Evolutionary conservation across 2,888 invertebrate genomes (phyloP).

Genomic region (Drosophila mimetica): DNA sequence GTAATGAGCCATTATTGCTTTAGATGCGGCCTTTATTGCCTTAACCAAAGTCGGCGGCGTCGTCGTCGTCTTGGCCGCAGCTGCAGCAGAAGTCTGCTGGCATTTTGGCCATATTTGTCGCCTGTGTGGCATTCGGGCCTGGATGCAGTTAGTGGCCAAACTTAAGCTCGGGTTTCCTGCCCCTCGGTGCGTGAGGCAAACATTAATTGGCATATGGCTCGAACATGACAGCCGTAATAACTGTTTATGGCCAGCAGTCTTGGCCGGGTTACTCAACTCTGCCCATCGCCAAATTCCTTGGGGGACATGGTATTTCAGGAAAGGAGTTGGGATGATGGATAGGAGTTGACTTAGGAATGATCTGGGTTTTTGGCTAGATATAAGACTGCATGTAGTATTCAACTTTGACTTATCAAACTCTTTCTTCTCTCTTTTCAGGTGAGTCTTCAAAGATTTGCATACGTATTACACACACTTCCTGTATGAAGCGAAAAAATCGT

Average conservation of each 20-base stretch:
- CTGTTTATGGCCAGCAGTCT: conserved; percentile 44
- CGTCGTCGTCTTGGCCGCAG: conserved; percentile 18
- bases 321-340: conserved; percentile 5
- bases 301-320: not conserved
- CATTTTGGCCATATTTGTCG: conserved; percentile 75
- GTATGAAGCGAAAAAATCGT: not conserved
- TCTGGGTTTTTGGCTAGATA: not conserved
- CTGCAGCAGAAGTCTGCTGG: conserved; percentile 20
- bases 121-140: conserved; percentile 55
- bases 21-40: conserved; percentile 53
- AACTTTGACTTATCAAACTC: not conserved
- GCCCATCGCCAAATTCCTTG: not conserved
- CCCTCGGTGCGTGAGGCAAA: conserved; percentile 52
- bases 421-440: conserved; percentile 25
- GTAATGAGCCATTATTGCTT: conserved; percentile 70
- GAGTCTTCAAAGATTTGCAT: conserved; percentile 8
- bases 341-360: not conserved
- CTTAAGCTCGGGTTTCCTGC: conserved; percentile 35
- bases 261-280: conserved; percentile 15
- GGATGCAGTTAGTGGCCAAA: conserved; percentile 38
- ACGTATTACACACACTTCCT: conserved; percentile 7
- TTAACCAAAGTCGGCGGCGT: conserved; percentile 18
- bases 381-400: too few species aligned
- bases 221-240: conserved; percentile 27
- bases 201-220: conserved; percentile 54